Conservation (phyloP, 1,140 invertebrate species). For the Asbolus verrucosus region DNA sequence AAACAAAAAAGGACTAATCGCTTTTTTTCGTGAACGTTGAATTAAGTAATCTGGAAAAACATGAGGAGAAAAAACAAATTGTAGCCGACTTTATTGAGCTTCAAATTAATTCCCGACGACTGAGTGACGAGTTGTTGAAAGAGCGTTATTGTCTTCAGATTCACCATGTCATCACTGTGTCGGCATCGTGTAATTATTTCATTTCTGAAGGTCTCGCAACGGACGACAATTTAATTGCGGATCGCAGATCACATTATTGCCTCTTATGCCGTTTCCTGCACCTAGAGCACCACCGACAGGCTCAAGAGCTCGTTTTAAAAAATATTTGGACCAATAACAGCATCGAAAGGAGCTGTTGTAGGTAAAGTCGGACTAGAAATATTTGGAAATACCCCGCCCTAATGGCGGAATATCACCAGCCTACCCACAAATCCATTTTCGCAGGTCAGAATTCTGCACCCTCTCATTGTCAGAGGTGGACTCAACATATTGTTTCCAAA, state of each 20-base stretch:
- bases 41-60: constrained; percentile 4
- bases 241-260: too few relatives aligned
- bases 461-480: too few relatives aligned
- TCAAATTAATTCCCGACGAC: constrained; percentile 21
- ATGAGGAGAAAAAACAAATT: constrained; percentile 1
- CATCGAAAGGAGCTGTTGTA: too few relatives aligned
- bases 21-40: constrained; percentile 4
- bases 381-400: too few relatives aligned
- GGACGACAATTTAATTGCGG: constrained; percentile 7
- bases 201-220: constrained; percentile 32
- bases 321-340: too few relatives aligned
- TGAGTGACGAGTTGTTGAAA: constrained; percentile 15
- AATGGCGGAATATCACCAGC: too few relatives aligned
- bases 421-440: too few relatives aligned
- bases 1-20: constrained; percentile 8
- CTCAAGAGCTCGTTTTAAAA: not conserved
- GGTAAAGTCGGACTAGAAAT: too few relatives aligned
- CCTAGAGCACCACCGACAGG: not conserved
- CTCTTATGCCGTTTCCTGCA: too few relatives aligned
- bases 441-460: too few relatives aligned
- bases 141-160: constrained; percentile 24
- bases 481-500: too few relatives aligned
- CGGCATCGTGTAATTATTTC: constrained; percentile 16
- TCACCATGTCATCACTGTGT: constrained; percentile 20
- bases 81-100: constrained; percentile 29